Conservation (phyloP, 2,113 vertebrate species). For the Psephotus haematonotus region DNA sequence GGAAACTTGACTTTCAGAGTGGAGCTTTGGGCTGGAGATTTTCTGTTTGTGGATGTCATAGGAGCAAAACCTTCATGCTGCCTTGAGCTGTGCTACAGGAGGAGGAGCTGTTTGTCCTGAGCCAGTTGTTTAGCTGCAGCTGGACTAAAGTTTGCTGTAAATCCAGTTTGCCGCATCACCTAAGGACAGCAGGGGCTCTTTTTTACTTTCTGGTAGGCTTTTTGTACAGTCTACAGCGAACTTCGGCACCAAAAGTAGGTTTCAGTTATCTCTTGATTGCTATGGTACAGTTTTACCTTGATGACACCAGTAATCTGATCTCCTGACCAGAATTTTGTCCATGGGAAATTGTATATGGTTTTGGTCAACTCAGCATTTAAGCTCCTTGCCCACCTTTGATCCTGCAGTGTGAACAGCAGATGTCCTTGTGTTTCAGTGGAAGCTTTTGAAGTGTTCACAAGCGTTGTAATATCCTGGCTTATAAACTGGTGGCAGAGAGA, state of each 20-base stretch:
- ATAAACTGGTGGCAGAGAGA: background rate
- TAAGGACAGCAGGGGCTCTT: background rate
- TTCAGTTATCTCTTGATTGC: background rate
- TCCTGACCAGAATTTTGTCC: background rate
- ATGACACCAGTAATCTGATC: background rate
- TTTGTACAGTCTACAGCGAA: background rate
- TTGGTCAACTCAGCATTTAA: background rate
- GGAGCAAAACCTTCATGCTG: background rate
- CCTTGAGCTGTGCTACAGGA: background rate
- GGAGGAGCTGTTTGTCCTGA: background rate
- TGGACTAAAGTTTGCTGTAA: background rate
- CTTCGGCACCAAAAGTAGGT: background rate
- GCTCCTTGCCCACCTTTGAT: background rate
- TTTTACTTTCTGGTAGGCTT: background rate
- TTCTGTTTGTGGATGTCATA: background rate
- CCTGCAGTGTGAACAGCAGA: background rate
- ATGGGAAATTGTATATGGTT: rapidly evolving
- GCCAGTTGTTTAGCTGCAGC: background rate
- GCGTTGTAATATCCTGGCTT: background rate
- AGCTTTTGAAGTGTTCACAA: background rate
- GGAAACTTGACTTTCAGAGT: background rate
- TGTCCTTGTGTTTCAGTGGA: background rate
- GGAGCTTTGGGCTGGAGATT: background rate
- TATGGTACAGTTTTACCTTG: background rate
- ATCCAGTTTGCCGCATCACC: background rate